Base-by-base conservation (phyloP, 2,113 vertebrate species). In the Orycteropus afer region DNA sequence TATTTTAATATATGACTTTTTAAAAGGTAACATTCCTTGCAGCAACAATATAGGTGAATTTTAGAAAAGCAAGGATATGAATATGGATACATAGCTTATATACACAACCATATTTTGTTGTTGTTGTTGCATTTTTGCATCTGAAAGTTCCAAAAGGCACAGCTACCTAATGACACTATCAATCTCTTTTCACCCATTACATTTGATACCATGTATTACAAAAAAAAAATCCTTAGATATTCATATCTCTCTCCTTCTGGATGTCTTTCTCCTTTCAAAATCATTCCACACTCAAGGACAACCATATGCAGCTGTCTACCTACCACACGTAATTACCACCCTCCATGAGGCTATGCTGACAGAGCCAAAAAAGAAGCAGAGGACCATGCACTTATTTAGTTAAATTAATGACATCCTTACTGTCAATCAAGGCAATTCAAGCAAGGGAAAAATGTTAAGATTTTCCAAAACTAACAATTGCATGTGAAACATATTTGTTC, bases 401-500 rank as follows among this genome's bases (percentile, higher is more conserved):
- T 89, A 94, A 94, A 92, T 59, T 90, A 94, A 86, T 89, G 23
- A 67, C 29, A 92, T 93, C 29, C 42, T 45, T 73, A 61, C 47
- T 89, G 53, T 91, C 65, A 92, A 34, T 92, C 89, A 92, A 94
- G 76, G 14, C 47, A 82, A 47, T 90, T 86, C 53, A 90, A 29
- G 7, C 4, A 85, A 63, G 14, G 27, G 22, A 49, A 90, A 92
- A 34, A 9, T 94, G n/a, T 65, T 86, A 55, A 3, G 6, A 51
- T 78, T 91, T 93, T 94, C 61, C 55, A 78, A 90, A 90, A 55
- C 40, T 63, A 95, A 83, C 42, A 95, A 95, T 59, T 73, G 91
- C 79, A 27, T 61, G 5, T 78, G 20, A 7, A 88, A 67, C 4
- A 22, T 94, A 34, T 90, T 89, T 71, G 40, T 37, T 91, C 15